These are phyloP conservation scores for Epicauta chinensis DNA, from an alignment of 1,140 invertebrate genomes.

Conservation along the genomic window DNA sequence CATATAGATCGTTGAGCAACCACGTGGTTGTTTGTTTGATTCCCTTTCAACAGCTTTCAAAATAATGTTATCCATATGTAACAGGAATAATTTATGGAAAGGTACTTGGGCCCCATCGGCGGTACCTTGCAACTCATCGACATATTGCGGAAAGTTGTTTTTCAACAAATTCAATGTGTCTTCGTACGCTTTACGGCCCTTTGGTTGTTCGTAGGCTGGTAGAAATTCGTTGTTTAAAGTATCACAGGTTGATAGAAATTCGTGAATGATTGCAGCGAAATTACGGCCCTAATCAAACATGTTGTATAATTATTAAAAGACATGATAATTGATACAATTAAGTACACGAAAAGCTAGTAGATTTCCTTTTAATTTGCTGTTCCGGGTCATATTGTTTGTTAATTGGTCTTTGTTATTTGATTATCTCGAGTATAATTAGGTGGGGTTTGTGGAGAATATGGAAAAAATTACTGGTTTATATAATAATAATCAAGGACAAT, in stretches of 20 bases:
- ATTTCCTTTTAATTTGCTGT: too few relatives aligned
- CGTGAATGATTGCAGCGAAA: constrained; percentile 66
- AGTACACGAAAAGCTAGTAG: neutral
- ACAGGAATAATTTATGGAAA: constrained; percentile 76
- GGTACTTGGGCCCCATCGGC: constrained; percentile 76
- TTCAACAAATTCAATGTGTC: constrained; percentile 61
- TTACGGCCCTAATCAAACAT: constrained; percentile 62
- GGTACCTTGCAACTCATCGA: constrained; percentile 74
- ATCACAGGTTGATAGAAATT: constrained; percentile 54
- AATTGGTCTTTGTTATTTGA: neutral
- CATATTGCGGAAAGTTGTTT: constrained; percentile 71
- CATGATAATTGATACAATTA: neutral
- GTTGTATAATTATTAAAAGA: neutral
- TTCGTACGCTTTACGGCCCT: constrained; percentile 65
- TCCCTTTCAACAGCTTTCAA: constrained; percentile 52
- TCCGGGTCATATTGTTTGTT: neutral
- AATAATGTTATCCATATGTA: constrained; percentile 76
- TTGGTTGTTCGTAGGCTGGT: constrained; percentile 59
- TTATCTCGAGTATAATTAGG: neutral
- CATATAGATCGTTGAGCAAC: constrained; percentile 70
- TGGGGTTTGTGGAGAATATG: too few relatives aligned
- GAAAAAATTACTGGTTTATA: neutral
- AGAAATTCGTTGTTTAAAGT: constrained; percentile 63
- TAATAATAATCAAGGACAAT: neutral
- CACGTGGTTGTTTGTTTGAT: constrained; percentile 53